phyloP scores from a whole-genome alignment of 2,888 invertebrate genomes.

The Meiosimyza decipiens region DNA sequence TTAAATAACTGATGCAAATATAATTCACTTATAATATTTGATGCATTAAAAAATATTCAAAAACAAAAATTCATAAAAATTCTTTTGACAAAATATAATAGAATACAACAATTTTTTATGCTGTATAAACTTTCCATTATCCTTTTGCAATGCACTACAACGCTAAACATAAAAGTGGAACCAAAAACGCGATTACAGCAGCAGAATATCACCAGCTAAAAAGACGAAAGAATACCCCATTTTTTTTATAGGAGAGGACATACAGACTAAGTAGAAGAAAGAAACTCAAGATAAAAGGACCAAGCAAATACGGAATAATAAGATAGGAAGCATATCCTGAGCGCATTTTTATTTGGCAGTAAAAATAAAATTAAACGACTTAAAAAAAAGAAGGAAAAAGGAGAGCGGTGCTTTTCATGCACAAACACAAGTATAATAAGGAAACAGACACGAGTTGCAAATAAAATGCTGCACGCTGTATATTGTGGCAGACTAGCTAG shows the following conservation, averaged over 20 bases:
- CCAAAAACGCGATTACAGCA: neutral
- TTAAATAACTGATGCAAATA: no score
- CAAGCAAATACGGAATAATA: conserved; percentile 8
- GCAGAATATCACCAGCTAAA: neutral
- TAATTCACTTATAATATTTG: neutral
- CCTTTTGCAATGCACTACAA: conserved; percentile 1
- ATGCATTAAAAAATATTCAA: neutral
- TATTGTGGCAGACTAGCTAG: no score
- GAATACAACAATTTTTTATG: neutral
- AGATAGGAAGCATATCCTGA: neutral
- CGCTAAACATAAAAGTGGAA: neutral
- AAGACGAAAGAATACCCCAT: neutral
- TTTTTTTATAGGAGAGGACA: neutral
- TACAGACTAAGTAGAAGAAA: neutral
- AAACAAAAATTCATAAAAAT: neutral
- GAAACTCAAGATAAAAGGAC: conserved; percentile 12
- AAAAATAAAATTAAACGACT: conserved; percentile 15
- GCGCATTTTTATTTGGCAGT: conserved; percentile 12
- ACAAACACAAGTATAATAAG: conserved; percentile 9
- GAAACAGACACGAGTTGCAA: conserved; percentile 16
- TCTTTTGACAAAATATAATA: no score
- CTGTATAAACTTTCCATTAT: neutral
- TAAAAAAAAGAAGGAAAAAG: neutral
- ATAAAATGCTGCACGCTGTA: neutral
- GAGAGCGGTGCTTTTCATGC: no score